phyloP scores from a whole-genome alignment of 2,888 invertebrate species.

The Epiblema foenella region DNA sequence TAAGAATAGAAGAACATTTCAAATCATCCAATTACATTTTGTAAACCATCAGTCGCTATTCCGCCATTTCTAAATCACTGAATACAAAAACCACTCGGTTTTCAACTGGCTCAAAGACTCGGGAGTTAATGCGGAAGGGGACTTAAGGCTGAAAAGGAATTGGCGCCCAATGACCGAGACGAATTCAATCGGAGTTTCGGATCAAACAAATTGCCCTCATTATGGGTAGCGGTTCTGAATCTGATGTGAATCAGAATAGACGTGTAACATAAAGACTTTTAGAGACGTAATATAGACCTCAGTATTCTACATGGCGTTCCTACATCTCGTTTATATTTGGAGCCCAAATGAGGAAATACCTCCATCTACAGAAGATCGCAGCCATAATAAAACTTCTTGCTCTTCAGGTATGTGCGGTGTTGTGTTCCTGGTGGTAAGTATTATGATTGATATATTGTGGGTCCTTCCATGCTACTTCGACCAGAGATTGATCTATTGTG shows the following conservation, averaged over 20 bases:
- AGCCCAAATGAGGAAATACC: no score
- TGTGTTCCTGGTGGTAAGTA: not conserved
- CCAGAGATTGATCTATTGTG: no score
- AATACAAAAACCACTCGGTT: constrained; percentile 35
- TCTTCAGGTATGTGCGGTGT: not conserved
- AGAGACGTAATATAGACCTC: no score
- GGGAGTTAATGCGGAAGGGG: constrained; percentile 35
- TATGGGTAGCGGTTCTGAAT: constrained; percentile 54
- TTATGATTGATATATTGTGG: no score
- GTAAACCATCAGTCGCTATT: constrained; percentile 34
- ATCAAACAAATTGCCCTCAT: constrained; percentile 73
- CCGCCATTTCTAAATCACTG: constrained; percentile 32
- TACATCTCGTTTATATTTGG: no score
- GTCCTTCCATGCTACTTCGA: no score
- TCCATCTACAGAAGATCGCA: no score
- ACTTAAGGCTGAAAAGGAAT: constrained; percentile 42
- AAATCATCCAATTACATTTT: constrained; percentile 30
- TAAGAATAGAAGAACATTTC: not conserved
- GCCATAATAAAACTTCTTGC: no score
- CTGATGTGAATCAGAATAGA: constrained; percentile 8
- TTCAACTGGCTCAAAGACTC: constrained; percentile 18
- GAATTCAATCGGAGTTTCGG: constrained; percentile 66
- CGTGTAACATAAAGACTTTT: not conserved
- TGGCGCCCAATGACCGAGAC: constrained; percentile 54
- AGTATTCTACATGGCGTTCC: no score